Evolutionary conservation across 2,113 vertebrate genomes (phyloP).

Genomic region (Callorhinus ursinus): DNA sequence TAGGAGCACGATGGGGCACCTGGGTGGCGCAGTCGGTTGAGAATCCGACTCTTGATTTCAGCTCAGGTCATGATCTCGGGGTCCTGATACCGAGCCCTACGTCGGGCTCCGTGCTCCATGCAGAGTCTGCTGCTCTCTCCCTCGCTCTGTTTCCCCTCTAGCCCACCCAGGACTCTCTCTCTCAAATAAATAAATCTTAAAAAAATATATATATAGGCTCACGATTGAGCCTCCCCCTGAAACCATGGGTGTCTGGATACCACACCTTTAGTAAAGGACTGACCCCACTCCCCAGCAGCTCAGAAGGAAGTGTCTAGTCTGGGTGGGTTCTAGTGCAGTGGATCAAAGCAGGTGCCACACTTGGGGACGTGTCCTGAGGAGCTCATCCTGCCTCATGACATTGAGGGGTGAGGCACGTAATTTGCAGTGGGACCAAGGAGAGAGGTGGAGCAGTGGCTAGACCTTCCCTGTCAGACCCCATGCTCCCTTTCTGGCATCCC

Average conservation of each 20-base stretch:
- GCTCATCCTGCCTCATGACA: too few relatives aligned
- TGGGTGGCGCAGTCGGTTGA: neutral
- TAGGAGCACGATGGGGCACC: neutral
- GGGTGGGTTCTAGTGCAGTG: neutral
- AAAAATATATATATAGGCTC: neutral
- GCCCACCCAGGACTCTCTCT: neutral
- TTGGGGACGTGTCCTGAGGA: neutral
- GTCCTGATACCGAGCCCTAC: neutral
- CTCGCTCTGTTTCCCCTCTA: neutral
- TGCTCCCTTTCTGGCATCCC: accelerated
- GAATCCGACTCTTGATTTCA: neutral
- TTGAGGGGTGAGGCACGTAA: neutral
- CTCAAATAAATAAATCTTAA: neutral
- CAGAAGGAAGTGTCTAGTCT: too few relatives aligned
- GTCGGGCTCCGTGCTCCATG: neutral
- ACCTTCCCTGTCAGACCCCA: neutral
- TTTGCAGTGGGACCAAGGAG: neutral
- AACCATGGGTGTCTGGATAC: neutral
- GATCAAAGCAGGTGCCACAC: accelerated
- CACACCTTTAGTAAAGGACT: neutral
- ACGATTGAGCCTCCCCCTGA: neutral
- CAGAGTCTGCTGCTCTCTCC: neutral
- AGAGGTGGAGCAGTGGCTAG: neutral
- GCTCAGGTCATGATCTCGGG: neutral
- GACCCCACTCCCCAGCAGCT: accelerated